A percentile compares a stretch with the other conserved stretches of the same genome.
Conservation (phyloP, 2,888 invertebrate genomes). For the Chrysolina americana region DNA sequence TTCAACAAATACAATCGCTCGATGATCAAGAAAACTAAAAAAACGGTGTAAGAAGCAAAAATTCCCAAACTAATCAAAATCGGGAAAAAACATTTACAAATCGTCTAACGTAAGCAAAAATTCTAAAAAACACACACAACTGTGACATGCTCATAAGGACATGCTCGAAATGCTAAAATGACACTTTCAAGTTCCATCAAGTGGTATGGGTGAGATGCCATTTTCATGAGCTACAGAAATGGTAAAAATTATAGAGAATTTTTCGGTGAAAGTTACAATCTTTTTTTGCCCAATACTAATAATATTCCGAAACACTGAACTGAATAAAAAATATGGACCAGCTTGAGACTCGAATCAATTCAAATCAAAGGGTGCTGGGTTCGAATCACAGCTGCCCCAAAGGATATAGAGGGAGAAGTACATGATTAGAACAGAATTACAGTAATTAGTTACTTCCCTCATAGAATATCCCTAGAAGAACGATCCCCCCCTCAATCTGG, state of each 20-base stretch:
- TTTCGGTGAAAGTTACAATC: too few species aligned
- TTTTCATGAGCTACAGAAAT: conserved; percentile 16
- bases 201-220: neutral
- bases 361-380: too few species aligned
- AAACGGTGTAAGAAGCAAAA: conserved; percentile 43
- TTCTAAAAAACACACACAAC: conserved; percentile 54
- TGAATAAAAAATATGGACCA: neutral
- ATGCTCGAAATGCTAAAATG: conserved; percentile 46
- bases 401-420: too few species aligned
- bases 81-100: conserved; percentile 42
- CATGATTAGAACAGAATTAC: too few species aligned
- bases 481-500: too few species aligned
- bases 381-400: too few species aligned
- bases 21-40: conserved; percentile 30
- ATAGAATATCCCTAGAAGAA: too few species aligned
- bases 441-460: too few species aligned
- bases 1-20: neutral
- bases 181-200: conserved; percentile 17
- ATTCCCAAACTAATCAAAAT: conserved; percentile 42
- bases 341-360: too few species aligned
- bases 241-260: too few species aligned
- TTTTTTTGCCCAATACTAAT: too few species aligned
- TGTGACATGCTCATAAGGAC: conserved; percentile 55
- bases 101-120: conserved; percentile 46
- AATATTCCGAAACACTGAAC: too few species aligned